Evolutionary conservation across 2,888 invertebrate species (phyloP).

Genomic region (Cephonodes hylas): DNA sequence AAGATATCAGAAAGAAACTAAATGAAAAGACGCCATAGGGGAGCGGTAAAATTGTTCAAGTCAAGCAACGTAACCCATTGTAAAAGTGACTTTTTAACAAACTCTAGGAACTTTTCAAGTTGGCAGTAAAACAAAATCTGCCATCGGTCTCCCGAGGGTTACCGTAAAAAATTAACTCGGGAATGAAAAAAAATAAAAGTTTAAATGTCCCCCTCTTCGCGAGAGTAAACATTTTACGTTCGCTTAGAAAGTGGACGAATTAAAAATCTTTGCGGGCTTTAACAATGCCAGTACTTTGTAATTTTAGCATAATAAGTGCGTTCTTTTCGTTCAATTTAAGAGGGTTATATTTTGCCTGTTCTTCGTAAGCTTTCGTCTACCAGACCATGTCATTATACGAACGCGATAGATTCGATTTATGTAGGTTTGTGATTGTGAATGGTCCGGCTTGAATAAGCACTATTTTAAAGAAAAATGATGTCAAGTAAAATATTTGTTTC

Average conservation of each 20-base stretch:
- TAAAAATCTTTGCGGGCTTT: conserved; percentile 49
- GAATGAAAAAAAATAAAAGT: conserved; percentile 67
- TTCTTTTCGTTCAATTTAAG: not conserved
- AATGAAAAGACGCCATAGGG: conserved; percentile 35
- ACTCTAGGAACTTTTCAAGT: conserved; percentile 68
- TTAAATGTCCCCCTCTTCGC: conserved; percentile 64
- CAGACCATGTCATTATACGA: too few species aligned
- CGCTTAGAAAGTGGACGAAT: conserved; percentile 56
- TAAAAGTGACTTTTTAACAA: conserved; percentile 75
- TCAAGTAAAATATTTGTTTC: too few species aligned
- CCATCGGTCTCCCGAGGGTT: conserved; percentile 69
- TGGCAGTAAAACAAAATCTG: conserved; percentile 67
- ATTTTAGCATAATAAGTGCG: not conserved
- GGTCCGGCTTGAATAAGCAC: too few species aligned
- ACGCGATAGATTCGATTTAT: too few species aligned
- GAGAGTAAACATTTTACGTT: conserved; percentile 75
- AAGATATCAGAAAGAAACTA: conserved; percentile 26
- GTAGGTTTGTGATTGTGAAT: too few species aligned
- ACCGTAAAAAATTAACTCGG: conserved; percentile 75
- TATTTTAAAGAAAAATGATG: too few species aligned
- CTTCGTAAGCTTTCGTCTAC: too few species aligned
- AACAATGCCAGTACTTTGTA: conserved; percentile 34
- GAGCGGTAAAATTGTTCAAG: conserved; percentile 72
- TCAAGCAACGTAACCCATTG: conserved; percentile 73
- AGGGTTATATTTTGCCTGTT: too few species aligned